Conservation (phyloP, 2,797 vertebrate genomes). For the Bradypodion ventrale region DNA sequence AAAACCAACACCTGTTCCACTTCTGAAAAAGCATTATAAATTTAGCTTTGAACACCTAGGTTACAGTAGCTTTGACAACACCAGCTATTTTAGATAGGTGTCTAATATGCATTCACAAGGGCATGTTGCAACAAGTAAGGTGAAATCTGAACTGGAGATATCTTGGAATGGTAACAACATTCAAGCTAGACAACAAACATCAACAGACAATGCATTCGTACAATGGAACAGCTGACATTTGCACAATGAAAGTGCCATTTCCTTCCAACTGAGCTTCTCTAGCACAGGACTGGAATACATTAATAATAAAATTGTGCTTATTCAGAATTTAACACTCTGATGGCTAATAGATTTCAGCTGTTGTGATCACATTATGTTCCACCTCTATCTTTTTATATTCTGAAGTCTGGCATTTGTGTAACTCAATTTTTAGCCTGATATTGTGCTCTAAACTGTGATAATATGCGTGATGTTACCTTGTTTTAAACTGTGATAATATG, state of each 20-base stretch:
- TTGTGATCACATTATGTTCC: conserved; percentile 14
- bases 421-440: too few relatives aligned
- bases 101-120: neutral
- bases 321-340: conserved; percentile 15
- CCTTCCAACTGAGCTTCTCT: conserved; percentile 7
- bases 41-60: neutral
- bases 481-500: too few relatives aligned
- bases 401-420: conserved; percentile 18
- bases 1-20: neutral
- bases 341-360: conserved; percentile 22
- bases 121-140: neutral
- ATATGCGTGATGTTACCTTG: too few relatives aligned
- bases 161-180: neutral
- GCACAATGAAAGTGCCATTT: neutral
- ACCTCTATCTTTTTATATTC: conserved; percentile 28
- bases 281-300: neutral
- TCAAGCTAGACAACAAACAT: neutral
- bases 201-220: fast-evolving
- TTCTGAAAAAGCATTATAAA: too few relatives aligned
- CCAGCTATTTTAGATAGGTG: neutral
- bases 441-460: too few relatives aligned
- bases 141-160: neutral
- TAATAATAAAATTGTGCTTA: conserved; percentile 11
- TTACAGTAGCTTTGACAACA: neutral
- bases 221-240: neutral